phyloP scores from a whole-genome alignment of 1,140 invertebrate genomes.

The Carposina sasakii region DNA sequence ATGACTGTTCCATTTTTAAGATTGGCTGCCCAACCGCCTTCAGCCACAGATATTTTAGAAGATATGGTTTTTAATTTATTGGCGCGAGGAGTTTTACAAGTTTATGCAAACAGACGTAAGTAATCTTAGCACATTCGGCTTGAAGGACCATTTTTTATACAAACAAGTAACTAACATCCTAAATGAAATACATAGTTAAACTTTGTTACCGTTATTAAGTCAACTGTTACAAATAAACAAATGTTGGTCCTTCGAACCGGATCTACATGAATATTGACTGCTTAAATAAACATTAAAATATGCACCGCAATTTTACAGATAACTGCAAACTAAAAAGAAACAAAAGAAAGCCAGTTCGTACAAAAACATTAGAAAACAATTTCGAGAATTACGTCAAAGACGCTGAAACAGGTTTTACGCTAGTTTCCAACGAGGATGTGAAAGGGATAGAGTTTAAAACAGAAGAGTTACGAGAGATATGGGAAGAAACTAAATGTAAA shows the following conservation, averaged over 20 bases:
- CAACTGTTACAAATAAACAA: too few species aligned
- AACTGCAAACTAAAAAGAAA: slow-evolving; percentile 70
- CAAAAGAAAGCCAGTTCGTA: slow-evolving; percentile 73
- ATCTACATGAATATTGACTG: too few species aligned
- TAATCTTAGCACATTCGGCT: too few species aligned
- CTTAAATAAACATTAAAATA: too few species aligned
- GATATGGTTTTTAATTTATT: slow-evolving; percentile 74
- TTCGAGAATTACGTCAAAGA: slow-evolving; percentile 73
- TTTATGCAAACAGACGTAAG: slow-evolving; percentile 73
- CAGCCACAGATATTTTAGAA: slow-evolving; percentile 56
- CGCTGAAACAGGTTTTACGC: slow-evolving; percentile 48
- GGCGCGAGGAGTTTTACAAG: slow-evolving; percentile 75
- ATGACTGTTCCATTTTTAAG: slow-evolving; percentile 77
- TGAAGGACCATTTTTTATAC: too few species aligned
- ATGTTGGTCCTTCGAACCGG: too few species aligned
- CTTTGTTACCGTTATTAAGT: too few species aligned
- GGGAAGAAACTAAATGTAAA: slow-evolving; percentile 48
- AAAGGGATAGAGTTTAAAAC: slow-evolving; percentile 21
- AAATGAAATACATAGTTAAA: too few species aligned
- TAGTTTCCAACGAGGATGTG: slow-evolving; percentile 20
- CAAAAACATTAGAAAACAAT: slow-evolving; percentile 62
- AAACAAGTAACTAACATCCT: too few species aligned
- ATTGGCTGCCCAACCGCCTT: slow-evolving; percentile 76
- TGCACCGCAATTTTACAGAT: slow-evolving; percentile 73
- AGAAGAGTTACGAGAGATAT: slow-evolving; percentile 40